Evolutionary conservation across 2,888 invertebrate species (phyloP), one percentile per base, ranked within the genome.

Genomic region (Erebia ligea): DNA sequence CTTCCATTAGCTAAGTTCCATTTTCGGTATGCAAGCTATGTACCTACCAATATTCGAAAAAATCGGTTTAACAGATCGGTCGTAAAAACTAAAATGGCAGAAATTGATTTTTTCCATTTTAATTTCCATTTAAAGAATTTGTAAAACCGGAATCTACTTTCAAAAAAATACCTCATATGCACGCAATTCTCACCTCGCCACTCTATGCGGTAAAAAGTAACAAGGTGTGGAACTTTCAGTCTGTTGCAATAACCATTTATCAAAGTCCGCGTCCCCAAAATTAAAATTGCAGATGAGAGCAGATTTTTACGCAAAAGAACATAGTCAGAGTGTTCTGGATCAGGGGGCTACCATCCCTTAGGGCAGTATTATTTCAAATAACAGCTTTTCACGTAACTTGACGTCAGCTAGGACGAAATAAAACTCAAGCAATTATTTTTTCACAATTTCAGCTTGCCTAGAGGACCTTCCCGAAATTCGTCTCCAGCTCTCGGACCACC

Each of bases 231-330:
- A 34, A 19, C 19, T 48, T 34, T 34, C 34, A 34, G 6, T 45
- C 61, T 48, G 61, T 62, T 21, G 61, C 61, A 45, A 62, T 62
- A 62, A 62, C 61, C 61, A 62, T 62, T 62, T 48, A 21, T 62
- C 61, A 62, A 21, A 21, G 61, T 62, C 61, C 61, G 21, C 45
- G 61, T 61, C 19, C 61, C 52, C 45, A 6, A 42, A 62, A 62
- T 48, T 62, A 19, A 62, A 45, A 62, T 13, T 19, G 34, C 17
- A 21, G 61, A 62, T 62, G 61, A 45, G 61, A 62, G 45, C 8
- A 21, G 13, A 48, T 21, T 61, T 61, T 61, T 45, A 1, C 8
- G 48, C 19, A 87, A 21, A 61, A 45, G 61, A 62, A 48, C 62
- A 19, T 15, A 19, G 62, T 48, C 48, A 45, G 45, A 48, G 45